Base-by-base conservation (phyloP, 2,797 vertebrate genomes). In the Carcharodon carcharias region DNA sequence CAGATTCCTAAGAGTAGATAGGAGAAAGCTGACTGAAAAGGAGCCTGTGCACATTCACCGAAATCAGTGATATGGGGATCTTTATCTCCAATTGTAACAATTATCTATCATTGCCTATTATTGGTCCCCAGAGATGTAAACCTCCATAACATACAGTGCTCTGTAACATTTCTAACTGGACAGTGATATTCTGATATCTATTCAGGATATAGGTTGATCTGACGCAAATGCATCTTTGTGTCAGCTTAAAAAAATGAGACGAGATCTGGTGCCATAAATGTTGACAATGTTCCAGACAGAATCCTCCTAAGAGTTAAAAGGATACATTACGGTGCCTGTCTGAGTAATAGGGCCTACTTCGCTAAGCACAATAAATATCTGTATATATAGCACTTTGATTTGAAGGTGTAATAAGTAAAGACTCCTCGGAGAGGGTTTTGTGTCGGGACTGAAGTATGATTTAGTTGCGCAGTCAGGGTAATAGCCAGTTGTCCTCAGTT, bases 391-490 rank as follows among this genome's bases (percentile, higher is more conserved):
- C 69, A 71, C 65, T 95, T 95, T 95, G 94, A 95, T 95, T 95
- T 95, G 94, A 95, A 77, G 69, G 94, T 50, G 26, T 77, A 95
- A 77, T 95, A 95, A 95, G 69, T 95, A 95, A 95, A 95, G 69
- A 95, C 67, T 95, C 94, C 94, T 95, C 69, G 45, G 94, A 95
- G 94, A 95, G 94, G 69, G 40, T 95, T 77, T 95, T 95, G 69
- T 95, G 94, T 95, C 94, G 31, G 58, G 12, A 14, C 65, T 73
- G 94, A 95, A 95, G 94, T 95, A 77, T 77, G 94, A 95, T 95
- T 73, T 73, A 95, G 69, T 35, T 58, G 67, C 5, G 26, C 69
- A 95, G 94, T 56, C 94, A 73, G 69, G 56, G 77, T 95, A 95
- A 95, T 95, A 95, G 94, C 94, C 69, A 56, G 54, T 95, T 95